Evolutionary conservation across 2,888 invertebrate species (phyloP), one percentile per base, ranked within the genome.

Genomic region (Pristionchus fissidentatus): DNA sequence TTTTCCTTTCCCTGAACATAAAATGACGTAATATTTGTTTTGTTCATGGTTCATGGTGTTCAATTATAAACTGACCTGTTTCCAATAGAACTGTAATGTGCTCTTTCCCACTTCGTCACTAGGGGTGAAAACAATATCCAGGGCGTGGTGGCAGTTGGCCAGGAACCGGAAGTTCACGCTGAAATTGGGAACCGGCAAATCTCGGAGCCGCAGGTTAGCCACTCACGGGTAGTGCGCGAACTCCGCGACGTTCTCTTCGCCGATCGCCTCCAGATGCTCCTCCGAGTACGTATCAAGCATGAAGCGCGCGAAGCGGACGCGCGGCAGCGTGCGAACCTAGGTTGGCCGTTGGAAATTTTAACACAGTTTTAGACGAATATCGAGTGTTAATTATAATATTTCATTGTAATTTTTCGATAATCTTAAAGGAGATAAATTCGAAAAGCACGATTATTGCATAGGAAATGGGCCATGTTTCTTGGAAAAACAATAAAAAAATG

Each of bases 71-170:
- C 29, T 1, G 8, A 43, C 70, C 70, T 41, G 10, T 41, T 70
- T 70, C 70, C 70, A 70, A 10, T n/a, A 70, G 70, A 43, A 70
- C 7, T 70, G n/a, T 7, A 70, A 13, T n/a, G n/a, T 70, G 70
- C 70, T 70, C 41, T 41, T 22, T 29, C 70, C 70, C 70, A 70
- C 43, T 8, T 22, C 7, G 5, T 70, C 41, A 32, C 70, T 70
- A 1, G 70, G 70, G 13, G 70, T 70, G 70, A 70, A 70, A 3
- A 70, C 41, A 22, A 70, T 70, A 26, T 70, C 70, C n/a, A 70
- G 43, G n/a, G 70, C 70, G 43, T 41, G 70, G 43, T 70, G 70
- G 13, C 70, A 70, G 26, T 43, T n/a, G n/a, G 70, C 29, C n/a
- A 70, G 70, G 10, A 70, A 70, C n/a, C 70, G 70, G 13, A 70